These are phyloP conservation scores for Leucania comma DNA, from an alignment of 2,888 invertebrate species.

Conservation along the genomic window DNA sequence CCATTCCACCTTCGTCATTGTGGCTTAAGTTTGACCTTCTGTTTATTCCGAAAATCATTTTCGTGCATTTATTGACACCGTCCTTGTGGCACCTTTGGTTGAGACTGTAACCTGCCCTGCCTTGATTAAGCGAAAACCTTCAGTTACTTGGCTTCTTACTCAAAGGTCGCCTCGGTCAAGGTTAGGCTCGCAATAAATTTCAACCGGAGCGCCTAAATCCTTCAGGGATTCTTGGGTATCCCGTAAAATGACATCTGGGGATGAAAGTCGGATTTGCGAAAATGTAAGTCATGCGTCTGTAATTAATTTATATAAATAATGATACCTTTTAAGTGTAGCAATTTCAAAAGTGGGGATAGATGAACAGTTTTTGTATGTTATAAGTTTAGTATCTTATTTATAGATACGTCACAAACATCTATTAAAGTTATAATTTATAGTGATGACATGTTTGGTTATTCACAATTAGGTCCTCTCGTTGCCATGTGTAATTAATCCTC, in stretches of 20 bases:
- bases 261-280: slow-evolving; percentile 7
- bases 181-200: slow-evolving; percentile 48
- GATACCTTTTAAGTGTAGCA: background rate
- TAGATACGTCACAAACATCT: background rate
- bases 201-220: slow-evolving; percentile 23
- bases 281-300: slow-evolving; percentile 9
- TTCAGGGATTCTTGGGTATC: slow-evolving; percentile 27
- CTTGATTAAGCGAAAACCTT: slow-evolving; percentile 10
- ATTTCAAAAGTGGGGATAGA: background rate
- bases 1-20: background rate
- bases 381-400: background rate
- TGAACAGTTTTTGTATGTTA: background rate
- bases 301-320: background rate
- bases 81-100: slow-evolving; percentile 3
- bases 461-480: background rate
- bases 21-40: background rate
- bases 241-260: slow-evolving; percentile 16
- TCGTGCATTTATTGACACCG: background rate
- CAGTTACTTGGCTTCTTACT: slow-evolving; percentile 39
- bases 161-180: slow-evolving; percentile 30
- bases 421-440: background rate
- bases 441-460: background rate
- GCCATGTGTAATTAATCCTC: slow-evolving; percentile 17
- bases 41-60: background rate
- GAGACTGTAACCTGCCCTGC: slow-evolving; percentile 3